Percentiles rank a stretch among this genome's conserved stretches.
Conservation (phyloP, 2,888 invertebrate species). For the Tipula confusa region DNA sequence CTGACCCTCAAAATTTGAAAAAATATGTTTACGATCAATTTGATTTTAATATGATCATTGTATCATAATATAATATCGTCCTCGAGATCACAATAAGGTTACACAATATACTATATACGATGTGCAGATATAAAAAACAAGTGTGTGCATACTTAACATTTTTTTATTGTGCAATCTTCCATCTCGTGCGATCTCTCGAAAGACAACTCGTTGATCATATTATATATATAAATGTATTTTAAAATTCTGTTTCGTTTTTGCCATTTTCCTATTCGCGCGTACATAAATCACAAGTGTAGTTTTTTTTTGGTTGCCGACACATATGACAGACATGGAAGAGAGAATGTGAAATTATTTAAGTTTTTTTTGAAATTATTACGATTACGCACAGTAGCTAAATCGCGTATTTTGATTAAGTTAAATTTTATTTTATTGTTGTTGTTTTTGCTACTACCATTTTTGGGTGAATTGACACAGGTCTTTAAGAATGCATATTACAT, state of each 20-base stretch:
- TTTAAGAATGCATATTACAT: background rate
- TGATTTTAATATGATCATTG: constrained; percentile 1
- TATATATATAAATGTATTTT: too few species aligned
- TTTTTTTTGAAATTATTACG: background rate
- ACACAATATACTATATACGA: background rate
- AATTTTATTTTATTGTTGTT: background rate
- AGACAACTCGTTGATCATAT: background rate
- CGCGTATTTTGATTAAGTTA: background rate
- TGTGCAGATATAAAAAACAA: background rate
- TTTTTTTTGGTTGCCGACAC: background rate
- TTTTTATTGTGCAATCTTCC: background rate
- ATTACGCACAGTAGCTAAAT: background rate
- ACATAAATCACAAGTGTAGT: background rate
- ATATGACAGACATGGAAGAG: background rate
- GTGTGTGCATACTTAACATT: background rate
- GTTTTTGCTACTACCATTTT: background rate
- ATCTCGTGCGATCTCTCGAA: background rate
- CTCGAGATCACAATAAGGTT: constrained; percentile 8
- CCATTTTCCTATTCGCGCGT: background rate
- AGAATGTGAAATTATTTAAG: constrained; percentile 3
- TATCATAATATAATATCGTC: background rate
- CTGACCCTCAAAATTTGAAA: background rate
- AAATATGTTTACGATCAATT: background rate
- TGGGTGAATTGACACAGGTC: background rate
- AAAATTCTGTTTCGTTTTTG: background rate